phyloP scores from a whole-genome alignment of 30 jellyfish, hydroid and myxozoan genomes.

The Pseudorhiza aurosa region DNA sequence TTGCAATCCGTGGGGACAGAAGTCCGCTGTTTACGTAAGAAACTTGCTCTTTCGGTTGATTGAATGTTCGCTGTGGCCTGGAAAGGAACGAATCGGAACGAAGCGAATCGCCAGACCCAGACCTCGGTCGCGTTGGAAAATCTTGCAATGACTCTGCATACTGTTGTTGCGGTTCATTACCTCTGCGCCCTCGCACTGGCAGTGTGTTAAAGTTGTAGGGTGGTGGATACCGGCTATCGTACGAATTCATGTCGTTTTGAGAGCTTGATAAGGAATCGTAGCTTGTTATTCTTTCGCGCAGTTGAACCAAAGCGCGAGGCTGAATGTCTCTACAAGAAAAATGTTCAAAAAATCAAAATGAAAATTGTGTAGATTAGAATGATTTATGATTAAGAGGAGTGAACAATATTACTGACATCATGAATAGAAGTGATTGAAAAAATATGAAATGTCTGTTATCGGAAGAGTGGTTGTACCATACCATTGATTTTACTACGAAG shows the following conservation, averaged over 20 bases:
- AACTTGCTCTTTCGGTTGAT: conserved; percentile 16
- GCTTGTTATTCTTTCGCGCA: conserved; percentile 51
- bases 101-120: conserved; percentile 76
- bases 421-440: no score
- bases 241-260: conserved; percentile 52
- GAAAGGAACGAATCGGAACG: conserved; percentile 80
- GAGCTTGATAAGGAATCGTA: conserved; percentile 69
- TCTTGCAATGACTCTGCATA: conserved; percentile 90
- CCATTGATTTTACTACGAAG: no score
- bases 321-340: conserved; percentile 61
- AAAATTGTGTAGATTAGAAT: no score
- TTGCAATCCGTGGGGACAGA: conserved; percentile 32
- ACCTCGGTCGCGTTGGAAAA: conserved; percentile 59
- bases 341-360: no score
- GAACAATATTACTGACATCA: no score
- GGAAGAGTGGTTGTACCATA: no score
- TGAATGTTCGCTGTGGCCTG: conserved; percentile 45
- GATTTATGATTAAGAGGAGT: no score
- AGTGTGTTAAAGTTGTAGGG: conserved; percentile 35
- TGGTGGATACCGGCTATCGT: conserved; percentile 25
- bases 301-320: conserved; percentile 61
- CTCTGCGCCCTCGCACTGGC: conserved; percentile 42
- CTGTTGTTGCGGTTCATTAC: conserved; percentile 38
- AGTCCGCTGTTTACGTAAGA: conserved; percentile 45
- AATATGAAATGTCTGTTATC: no score